A percentile compares a stretch with the other conserved stretches of the same genome.
These are phyloP conservation scores for Psilopsiagon aymara DNA, from an alignment of 2,113 vertebrate genomes.

Conservation along the genomic window DNA sequence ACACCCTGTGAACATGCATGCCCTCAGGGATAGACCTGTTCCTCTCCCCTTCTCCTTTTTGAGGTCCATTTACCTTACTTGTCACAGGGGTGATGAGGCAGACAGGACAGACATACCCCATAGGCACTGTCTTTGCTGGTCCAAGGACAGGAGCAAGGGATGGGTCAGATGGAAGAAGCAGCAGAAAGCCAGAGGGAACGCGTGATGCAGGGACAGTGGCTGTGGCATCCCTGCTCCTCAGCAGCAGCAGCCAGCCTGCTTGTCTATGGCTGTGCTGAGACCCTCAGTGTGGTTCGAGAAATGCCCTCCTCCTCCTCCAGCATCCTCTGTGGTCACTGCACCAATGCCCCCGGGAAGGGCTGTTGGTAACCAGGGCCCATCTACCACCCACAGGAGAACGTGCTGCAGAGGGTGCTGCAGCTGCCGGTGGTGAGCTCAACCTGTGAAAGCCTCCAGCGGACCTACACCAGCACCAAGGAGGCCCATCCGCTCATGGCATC, in stretches of 20 bases:
- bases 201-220: not conserved
- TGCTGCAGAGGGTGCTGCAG: constrained; percentile 77
- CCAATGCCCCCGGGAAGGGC: accelerated
- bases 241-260: not conserved
- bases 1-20: not conserved
- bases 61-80: not conserved
- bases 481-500: constrained; percentile 76
- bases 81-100: not conserved
- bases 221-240: not conserved
- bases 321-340: not conserved
- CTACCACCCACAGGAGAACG: constrained; percentile 63
- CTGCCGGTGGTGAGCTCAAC: constrained; percentile 79
- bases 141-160: not conserved
- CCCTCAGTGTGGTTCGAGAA: not conserved
- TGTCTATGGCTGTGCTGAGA: not conserved
- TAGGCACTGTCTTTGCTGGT: not conserved
- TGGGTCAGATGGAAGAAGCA: not conserved
- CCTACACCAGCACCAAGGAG: constrained; percentile 79
- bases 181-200: not conserved
- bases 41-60: not conserved
- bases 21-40: not conserved
- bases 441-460: constrained; percentile 72
- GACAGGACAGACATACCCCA: not conserved
- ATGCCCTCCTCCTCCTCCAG: not conserved
- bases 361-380: not conserved